phyloP scores from a whole-genome alignment of 2,113 vertebrate species.

The Struthio camelus region DNA sequence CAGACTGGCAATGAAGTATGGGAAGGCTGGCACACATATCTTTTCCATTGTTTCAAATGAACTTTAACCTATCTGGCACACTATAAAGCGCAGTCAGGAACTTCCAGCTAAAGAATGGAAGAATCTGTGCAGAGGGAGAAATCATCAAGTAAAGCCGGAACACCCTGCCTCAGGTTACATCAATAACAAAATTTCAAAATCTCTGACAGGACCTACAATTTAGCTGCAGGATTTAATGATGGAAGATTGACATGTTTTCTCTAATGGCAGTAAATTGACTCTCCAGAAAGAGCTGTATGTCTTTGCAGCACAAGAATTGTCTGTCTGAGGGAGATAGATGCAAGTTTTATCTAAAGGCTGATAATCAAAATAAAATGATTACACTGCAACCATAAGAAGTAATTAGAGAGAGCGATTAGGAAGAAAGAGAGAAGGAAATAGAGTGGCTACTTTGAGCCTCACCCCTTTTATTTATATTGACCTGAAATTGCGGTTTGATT shows the following conservation, averaged over 20 bases:
- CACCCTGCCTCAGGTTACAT: neutral
- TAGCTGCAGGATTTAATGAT: slow-evolving; percentile 51
- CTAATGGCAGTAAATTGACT: slow-evolving; percentile 55
- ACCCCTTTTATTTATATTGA: neutral
- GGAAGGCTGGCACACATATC: neutral
- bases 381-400: neutral
- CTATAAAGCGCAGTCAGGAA: neutral
- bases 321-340: slow-evolving; percentile 31
- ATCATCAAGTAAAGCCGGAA: neutral
- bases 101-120: neutral
- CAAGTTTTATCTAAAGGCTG: neutral
- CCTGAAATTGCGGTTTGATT: neutral
- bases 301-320: slow-evolving; percentile 16
- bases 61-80: slow-evolving; percentile 14
- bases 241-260: slow-evolving; percentile 60
- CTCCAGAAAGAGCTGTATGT: slow-evolving; percentile 6
- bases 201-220: slow-evolving; percentile 38
- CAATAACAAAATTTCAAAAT: slow-evolving; percentile 34
- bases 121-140: neutral
- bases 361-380: slow-evolving; percentile 1
- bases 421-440: neutral
- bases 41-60: neutral
- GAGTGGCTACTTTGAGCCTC: neutral
- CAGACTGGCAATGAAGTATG: neutral
- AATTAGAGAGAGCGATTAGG: neutral